Base-by-base conservation (phyloP, 2,797 vertebrate species). In the Chiroxiphia lanceolata region DNA sequence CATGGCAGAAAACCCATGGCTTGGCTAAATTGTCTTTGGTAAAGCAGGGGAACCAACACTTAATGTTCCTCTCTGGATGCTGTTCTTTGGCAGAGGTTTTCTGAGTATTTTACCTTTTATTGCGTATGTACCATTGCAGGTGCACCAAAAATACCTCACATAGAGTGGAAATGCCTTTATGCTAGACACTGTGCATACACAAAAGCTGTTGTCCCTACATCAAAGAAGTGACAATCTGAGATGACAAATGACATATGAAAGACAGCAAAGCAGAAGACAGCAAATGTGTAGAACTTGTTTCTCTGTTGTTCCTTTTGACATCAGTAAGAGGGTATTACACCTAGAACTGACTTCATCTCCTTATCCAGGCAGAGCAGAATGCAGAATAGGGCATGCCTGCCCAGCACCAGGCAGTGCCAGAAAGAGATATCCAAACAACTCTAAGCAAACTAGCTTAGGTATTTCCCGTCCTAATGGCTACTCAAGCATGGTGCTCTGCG, bases 201-300 rank as follows among this genome's bases (percentile, higher is more conserved):
- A 67, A 84, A 90, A 84, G 48, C 57, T 89, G 71, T 85, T 7
- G 5, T 82, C 27, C 51, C 61, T 74, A 31, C n/a, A 26, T 82
- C 71, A 75, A 85, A 87, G 47, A 88, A 87, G 50, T 89, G 83
- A 89, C 92, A 92, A 63, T 93, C 61, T 85, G 82, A 91, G 87
- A 79, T 82, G 89, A 94, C 68, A 95, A 94, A 94, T 71, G 76
- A 72, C 90, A 77, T 57, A 61, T 14, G 63, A 91, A 82, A 88
- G 71, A 59, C 82, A 81, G 68, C 64, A 97, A 96, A 93, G 68
- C 74, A 93, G 83, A 95, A 69, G 80, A 44, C 42, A 88, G 54
- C 20, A 45, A 87, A 93, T 1, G 6, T 84, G 50, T 85, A 50
- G 50, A 69, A 83, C 29, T 91, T 68, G 33, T 85, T 77, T 91